Percentiles rank a stretch among this genome's conserved stretches.
Conservation (phyloP, 2,888 invertebrate genomes). For the Phalera bucephala region DNA sequence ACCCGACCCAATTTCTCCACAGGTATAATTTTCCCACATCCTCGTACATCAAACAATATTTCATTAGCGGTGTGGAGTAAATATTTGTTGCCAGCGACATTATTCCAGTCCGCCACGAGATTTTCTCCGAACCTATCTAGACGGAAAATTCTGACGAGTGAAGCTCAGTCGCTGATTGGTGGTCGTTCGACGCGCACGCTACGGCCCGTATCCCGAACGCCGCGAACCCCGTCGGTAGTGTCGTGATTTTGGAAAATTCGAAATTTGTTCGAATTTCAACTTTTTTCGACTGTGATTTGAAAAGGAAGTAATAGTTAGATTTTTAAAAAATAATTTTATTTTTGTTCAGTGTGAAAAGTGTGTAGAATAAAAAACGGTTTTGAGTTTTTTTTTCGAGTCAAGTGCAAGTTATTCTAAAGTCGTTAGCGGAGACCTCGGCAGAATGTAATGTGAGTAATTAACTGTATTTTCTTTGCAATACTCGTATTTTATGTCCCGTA, state of each 20-base stretch:
- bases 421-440: constrained; percentile 8
- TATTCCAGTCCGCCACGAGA: constrained; percentile 7
- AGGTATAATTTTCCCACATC: constrained; percentile 22
- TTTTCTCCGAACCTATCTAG: constrained; percentile 1
- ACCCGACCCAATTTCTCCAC: neutral
- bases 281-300: too few species aligned
- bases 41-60: constrained; percentile 35
- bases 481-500: too few species aligned
- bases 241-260: constrained; percentile 7
- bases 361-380: neutral
- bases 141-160: neutral
- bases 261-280: constrained; percentile 13
- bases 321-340: too few species aligned
- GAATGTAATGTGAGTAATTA: constrained; percentile 30
- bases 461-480: neutral
- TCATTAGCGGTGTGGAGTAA: constrained; percentile 31
- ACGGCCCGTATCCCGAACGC: neutral
- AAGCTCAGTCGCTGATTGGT: neutral
- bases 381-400: constrained; percentile 8
- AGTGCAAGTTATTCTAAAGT: constrained; percentile 9
- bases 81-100: constrained; percentile 22
- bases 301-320: too few species aligned
- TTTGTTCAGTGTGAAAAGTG: neutral
- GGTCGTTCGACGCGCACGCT: neutral
- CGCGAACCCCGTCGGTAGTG: neutral